A percentile compares a stretch with the other conserved stretches of the same genome.
Conservation (phyloP, 1,140 invertebrate species). For the Drosophila gunungcola region DNA sequence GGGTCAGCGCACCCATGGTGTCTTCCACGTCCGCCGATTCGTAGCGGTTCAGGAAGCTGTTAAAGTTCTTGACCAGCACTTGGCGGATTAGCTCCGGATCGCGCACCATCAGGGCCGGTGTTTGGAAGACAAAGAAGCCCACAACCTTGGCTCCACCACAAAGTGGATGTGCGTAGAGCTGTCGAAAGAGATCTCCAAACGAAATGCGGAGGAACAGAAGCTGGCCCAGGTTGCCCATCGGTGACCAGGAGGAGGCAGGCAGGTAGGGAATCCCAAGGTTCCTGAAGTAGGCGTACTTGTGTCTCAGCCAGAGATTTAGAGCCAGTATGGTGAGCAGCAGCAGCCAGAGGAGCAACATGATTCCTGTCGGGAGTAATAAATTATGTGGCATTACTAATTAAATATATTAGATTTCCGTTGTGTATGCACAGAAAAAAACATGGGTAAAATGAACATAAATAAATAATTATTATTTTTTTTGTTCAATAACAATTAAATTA, state of each 20-base stretch:
- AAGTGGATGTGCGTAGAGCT: conserved; percentile 51
- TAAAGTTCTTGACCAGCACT: conserved; percentile 86
- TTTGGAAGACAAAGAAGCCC: conserved; percentile 84
- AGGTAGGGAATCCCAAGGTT: conserved; percentile 49
- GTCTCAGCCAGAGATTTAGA: conserved; percentile 32
- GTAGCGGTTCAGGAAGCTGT: conserved; percentile 81
- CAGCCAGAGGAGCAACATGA: conserved; percentile 18
- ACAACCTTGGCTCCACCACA: conserved; percentile 45
- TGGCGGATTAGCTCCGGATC: conserved; percentile 86
- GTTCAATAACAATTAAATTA: no score
- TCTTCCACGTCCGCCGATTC: conserved; percentile 80
- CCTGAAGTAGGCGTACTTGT: conserved; percentile 64
- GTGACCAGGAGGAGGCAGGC: conserved; percentile 38
- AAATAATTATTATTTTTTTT: no score
- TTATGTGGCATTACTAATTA: no score
- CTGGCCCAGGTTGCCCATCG: conserved; percentile 68
- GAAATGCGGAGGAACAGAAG: conserved; percentile 61
- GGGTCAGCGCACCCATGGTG: conserved; percentile 63
- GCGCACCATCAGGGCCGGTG: conserved; percentile 85
- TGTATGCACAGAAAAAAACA: no score
- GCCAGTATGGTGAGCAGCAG: conserved; percentile 22
- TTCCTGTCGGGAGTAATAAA: neutral
- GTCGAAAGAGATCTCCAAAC: conserved; percentile 74
- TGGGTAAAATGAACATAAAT: no score
- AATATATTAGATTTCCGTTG: no score